Evolutionary conservation across 2,113 vertebrate species (phyloP).

Genomic region (Rhinoptilus africanus): DNA sequence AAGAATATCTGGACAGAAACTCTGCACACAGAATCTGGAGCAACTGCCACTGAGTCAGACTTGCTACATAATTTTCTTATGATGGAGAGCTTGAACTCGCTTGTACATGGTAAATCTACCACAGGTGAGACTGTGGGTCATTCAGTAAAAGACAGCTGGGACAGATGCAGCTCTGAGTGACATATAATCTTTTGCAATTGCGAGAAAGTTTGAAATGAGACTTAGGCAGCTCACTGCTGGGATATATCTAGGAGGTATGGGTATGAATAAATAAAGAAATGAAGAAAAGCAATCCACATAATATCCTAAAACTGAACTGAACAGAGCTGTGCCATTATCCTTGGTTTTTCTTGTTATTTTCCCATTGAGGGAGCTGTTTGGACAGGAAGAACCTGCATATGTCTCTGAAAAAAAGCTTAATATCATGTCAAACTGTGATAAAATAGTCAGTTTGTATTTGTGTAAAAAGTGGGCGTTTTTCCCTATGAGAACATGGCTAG

Average conservation of each 20-base stretch:
- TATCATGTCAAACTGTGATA: background rate
- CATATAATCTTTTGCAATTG: background rate
- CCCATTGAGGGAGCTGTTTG: background rate
- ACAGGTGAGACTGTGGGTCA: background rate
- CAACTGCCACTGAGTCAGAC: background rate
- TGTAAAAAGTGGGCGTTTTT: background rate
- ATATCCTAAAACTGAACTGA: background rate
- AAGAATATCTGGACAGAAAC: background rate
- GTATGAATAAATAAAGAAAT: background rate
- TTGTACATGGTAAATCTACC: background rate
- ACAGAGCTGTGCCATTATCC: rapidly evolving
- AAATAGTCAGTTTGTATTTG: background rate
- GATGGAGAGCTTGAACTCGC: background rate
- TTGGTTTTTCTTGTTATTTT: background rate
- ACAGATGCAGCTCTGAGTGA: background rate
- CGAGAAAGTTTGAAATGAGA: background rate
- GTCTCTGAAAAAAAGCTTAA: background rate
- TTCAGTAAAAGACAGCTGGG: background rate
- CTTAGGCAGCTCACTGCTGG: background rate
- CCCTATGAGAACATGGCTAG: background rate
- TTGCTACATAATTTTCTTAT: background rate
- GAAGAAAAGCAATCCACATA: background rate
- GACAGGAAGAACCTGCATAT: background rate
- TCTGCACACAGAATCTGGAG: background rate
- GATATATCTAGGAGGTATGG: background rate